phyloP scores from a whole-genome alignment of 2,113 vertebrate genomes.

The Leptobrachium ailaonicum region DNA sequence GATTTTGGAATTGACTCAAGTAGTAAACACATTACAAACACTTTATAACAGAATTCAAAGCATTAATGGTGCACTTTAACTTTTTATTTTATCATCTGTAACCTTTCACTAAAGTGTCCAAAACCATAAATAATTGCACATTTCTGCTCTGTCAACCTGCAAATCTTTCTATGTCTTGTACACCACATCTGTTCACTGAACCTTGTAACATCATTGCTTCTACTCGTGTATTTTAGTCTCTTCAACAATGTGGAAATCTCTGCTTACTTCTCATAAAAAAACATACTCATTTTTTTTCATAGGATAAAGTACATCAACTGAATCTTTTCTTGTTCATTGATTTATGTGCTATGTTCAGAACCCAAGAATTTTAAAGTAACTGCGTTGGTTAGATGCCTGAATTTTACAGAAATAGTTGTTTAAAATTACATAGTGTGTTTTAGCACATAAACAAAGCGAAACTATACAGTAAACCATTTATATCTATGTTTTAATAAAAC shows the following conservation, averaged over 20 bases:
- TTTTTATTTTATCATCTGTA: conserved; percentile 29
- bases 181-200: conserved; percentile 22
- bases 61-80: background rate
- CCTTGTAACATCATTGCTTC: conserved; percentile 18
- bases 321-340: background rate
- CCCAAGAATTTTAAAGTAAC: no score
- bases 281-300: background rate
- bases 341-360: background rate
- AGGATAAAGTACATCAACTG: background rate
- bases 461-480: no score
- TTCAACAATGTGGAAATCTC: background rate
- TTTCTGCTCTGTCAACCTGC: conserved; percentile 30
- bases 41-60: no score
- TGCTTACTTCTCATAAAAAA: background rate
- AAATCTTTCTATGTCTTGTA: conserved; percentile 6
- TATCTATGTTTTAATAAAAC: no score
- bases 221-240: background rate
- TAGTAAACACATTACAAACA: no score
- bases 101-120: conserved; percentile 24
- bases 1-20: no score
- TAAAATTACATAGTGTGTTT: no score
- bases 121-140: conserved; percentile 30
- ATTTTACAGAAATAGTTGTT: no score
- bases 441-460: no score
- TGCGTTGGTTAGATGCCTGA: no score